A percentile compares a stretch with the other conserved stretches of the same genome.
Conservation (phyloP, 2,888 invertebrate genomes). For the Myopa tessellatipennis region DNA sequence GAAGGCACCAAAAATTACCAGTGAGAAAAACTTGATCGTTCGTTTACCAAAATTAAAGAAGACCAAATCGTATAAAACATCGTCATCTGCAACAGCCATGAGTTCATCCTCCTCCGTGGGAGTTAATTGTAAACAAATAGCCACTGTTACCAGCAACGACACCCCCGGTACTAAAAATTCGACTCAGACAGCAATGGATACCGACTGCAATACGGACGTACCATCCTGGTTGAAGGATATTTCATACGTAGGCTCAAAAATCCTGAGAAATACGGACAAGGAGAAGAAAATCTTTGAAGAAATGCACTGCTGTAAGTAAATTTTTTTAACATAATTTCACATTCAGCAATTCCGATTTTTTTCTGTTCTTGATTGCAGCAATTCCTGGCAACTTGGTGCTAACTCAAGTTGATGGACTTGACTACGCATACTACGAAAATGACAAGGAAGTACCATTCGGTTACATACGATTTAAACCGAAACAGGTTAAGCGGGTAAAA, state of each 20-base stretch:
- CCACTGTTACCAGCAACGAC: not conserved
- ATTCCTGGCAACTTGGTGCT: conserved; percentile 47
- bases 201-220: conserved; percentile 36
- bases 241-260: conserved; percentile 27
- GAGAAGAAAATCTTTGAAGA: conserved; percentile 41
- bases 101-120: not conserved
- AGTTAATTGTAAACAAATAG: not conserved
- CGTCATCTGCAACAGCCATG: not conserved
- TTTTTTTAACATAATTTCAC: not conserved
- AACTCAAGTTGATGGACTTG: conserved; percentile 50
- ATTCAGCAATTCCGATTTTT: not conserved
- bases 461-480: conserved; percentile 54
- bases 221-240: conserved; percentile 49
- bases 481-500: conserved; percentile 51
- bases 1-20: not conserved
- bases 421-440: conserved; percentile 55
- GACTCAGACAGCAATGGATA: not conserved
- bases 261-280: not conserved
- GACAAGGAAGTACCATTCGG: conserved; percentile 45
- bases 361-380: conserved; percentile 40
- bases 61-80: not conserved
- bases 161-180: not conserved
- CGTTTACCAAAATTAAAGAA: conserved; percentile 43
- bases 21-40: conserved; percentile 39
- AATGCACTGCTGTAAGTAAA: conserved; percentile 45